A percentile compares a stretch with the other conserved stretches of the same genome.
Conservation (phyloP, 2,888 invertebrate species). For the Cryptus armator region DNA sequence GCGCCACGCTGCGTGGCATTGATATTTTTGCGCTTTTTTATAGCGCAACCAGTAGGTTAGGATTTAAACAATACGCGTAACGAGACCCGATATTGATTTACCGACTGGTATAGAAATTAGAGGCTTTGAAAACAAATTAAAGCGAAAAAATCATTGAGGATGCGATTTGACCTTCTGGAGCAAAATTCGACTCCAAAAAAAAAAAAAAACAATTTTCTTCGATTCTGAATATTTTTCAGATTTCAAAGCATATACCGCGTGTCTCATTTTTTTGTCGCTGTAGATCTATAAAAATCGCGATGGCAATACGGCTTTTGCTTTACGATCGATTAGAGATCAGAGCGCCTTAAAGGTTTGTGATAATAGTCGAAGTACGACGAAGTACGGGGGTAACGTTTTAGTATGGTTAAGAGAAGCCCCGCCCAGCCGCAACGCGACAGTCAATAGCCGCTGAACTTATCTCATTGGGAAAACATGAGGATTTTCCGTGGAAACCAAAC, state of each 20-base stretch:
- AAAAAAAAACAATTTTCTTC: too few species aligned
- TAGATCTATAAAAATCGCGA: too few species aligned
- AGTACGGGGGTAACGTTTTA: neutral
- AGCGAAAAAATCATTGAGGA: neutral
- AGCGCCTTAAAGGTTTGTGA: too few species aligned
- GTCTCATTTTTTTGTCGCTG: too few species aligned
- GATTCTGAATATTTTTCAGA: too few species aligned
- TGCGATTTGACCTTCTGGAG: neutral
- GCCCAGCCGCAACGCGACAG: neutral
- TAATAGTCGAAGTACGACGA: neutral
- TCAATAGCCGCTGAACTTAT: slow-evolving; percentile 39
- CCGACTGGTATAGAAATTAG: neutral
- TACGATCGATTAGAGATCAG: neutral
- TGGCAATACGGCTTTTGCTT: too few species aligned
- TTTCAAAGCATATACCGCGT: too few species aligned
- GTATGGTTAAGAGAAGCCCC: neutral
- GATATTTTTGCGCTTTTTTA: neutral
- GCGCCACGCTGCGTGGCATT: neutral
- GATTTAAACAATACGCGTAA: neutral
- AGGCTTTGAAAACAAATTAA: neutral
- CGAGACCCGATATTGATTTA: neutral
- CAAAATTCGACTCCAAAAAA: too few species aligned
- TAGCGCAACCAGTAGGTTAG: neutral
- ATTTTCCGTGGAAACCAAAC: slow-evolving; percentile 45
- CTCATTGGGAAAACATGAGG: slow-evolving; percentile 66